These are phyloP conservation scores for Leptopilina syphax DNA, from an alignment of 2,888 invertebrate species.

Conservation along the genomic window DNA sequence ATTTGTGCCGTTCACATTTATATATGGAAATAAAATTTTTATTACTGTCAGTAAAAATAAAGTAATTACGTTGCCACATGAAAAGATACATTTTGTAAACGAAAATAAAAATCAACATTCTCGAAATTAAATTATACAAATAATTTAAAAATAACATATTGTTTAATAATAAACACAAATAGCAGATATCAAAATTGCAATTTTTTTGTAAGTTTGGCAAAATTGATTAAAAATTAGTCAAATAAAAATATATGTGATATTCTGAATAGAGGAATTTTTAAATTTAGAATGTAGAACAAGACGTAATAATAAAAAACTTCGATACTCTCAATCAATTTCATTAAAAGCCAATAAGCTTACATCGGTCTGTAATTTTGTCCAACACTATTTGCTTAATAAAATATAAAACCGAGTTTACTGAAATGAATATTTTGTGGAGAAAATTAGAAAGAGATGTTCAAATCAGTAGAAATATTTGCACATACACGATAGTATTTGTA, in stretches of 20 bases:
- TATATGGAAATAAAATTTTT: not conserved
- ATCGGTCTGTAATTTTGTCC: not conserved
- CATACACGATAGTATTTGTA: not conserved
- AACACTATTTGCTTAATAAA: not conserved
- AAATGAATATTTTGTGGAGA: not conserved
- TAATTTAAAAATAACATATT: too few species aligned
- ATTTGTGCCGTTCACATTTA: not conserved
- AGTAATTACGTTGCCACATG: too few species aligned
- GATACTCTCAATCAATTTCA: not conserved
- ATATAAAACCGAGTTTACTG: not conserved
- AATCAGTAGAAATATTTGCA: not conserved
- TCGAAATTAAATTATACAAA: too few species aligned
- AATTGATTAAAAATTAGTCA: too few species aligned
- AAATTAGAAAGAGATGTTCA: not conserved
- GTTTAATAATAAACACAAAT: too few species aligned
- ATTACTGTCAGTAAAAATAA: too few species aligned
- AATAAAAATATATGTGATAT: too few species aligned
- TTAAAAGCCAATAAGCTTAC: not conserved
- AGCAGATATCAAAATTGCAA: too few species aligned
- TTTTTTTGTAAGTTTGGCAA: too few species aligned
- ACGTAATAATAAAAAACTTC: not conserved
- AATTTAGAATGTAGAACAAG: not conserved
- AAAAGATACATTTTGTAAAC: too few species aligned
- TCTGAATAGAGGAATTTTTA: too few species aligned
- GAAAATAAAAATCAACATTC: too few species aligned